Conservation (phyloP, 2,797 vertebrate species). For the Micromesistius poutassou region DNA sequence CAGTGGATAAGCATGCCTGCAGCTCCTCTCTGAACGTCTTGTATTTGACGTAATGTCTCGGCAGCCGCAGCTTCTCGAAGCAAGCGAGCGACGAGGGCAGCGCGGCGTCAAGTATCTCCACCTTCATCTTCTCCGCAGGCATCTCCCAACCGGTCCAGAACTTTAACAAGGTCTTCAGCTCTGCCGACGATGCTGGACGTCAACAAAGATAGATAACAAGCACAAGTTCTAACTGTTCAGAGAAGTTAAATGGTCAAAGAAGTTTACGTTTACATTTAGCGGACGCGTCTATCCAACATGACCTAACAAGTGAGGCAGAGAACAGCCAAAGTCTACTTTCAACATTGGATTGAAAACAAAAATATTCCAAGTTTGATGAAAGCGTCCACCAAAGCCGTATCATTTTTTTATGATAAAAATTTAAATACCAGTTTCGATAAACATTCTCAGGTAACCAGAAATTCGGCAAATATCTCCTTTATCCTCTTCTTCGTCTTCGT, state of each 20-base stretch:
- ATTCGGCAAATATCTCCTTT: constrained; percentile 29
- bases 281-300: too few species aligned
- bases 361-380: background rate
- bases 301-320: background rate
- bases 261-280: too few species aligned
- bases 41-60: constrained; percentile 37
- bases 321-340: background rate
- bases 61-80: constrained; percentile 54
- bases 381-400: background rate
- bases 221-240: background rate
- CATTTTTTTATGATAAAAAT: background rate
- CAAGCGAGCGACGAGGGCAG: constrained; percentile 44
- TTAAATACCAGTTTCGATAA: constrained; percentile 45
- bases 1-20: constrained; percentile 36
- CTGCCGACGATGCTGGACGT: constrained; percentile 30
- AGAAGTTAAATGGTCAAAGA: too few species aligned
- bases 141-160: constrained; percentile 56
- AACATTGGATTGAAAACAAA: background rate
- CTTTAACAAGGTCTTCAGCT: constrained; percentile 48
- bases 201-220: background rate
- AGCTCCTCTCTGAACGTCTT: constrained; percentile 36
- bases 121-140: constrained; percentile 44
- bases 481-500: background rate
- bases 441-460: constrained; percentile 41
- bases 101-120: constrained; percentile 43